phyloP scores from a whole-genome alignment of 2,113 vertebrate species.

The Syrrhaptes paradoxus region DNA sequence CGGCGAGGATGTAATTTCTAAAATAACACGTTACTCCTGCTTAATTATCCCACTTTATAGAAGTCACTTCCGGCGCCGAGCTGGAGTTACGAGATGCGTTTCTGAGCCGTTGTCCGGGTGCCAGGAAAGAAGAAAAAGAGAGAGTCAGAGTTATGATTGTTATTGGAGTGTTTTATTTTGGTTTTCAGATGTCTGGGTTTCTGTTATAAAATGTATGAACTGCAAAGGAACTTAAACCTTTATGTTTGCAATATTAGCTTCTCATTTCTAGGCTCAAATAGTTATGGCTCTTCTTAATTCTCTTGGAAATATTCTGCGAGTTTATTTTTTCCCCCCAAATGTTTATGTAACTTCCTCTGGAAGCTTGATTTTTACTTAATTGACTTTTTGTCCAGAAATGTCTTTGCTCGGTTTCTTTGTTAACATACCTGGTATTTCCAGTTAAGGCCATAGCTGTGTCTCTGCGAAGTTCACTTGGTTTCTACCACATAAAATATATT shows the following conservation, averaged over 20 bases:
- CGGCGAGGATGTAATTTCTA: slow-evolving; percentile 56
- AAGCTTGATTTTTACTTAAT: slow-evolving; percentile 52
- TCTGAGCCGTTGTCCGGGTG: slow-evolving; percentile 31
- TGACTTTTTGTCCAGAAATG: slow-evolving; percentile 45
- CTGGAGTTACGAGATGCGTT: slow-evolving; percentile 30
- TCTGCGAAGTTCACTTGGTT: neutral
- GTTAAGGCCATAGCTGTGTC: neutral
- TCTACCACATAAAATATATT: neutral
- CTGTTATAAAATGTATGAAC: slow-evolving; percentile 59
- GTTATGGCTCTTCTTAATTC: slow-evolving; percentile 43
- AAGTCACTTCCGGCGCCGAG: slow-evolving; percentile 45
- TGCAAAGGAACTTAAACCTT: slow-evolving; percentile 63
- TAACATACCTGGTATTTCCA: neutral
- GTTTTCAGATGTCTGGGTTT: slow-evolving; percentile 64
- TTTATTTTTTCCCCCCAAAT: slow-evolving; percentile 17
- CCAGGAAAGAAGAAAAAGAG: slow-evolving; percentile 46
- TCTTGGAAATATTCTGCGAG: slow-evolving; percentile 28
- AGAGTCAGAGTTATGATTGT: slow-evolving; percentile 47
- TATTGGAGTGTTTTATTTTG: slow-evolving; percentile 63
- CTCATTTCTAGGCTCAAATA: slow-evolving; percentile 55
- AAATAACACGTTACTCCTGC: slow-evolving; percentile 54
- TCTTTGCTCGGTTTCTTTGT: neutral
- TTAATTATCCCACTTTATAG: slow-evolving; percentile 61
- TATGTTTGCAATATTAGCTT: slow-evolving; percentile 52
- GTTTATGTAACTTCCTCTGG: slow-evolving; percentile 61